Evolutionary conservation across 1,140 invertebrate genomes (phyloP), one percentile per base, ranked within the genome.

Genomic region (Drosophila melanica): DNA sequence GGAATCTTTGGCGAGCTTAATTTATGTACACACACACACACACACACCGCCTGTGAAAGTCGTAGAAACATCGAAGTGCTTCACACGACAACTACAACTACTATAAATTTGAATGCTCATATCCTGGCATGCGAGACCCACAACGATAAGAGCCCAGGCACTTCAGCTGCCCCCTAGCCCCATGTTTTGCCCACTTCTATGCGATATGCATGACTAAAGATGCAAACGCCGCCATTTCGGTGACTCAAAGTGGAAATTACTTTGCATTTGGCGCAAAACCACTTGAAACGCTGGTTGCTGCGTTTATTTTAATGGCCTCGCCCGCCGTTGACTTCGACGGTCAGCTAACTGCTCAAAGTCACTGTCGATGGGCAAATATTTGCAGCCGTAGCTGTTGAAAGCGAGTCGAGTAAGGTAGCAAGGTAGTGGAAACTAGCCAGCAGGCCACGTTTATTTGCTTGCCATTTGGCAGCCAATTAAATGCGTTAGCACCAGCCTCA

Each of bases 91-190:
- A 65, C 55, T 75, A 44, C 81, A 60, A 65, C 55, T 75, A 39
- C 81, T 67, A 89, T 89, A 89, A 87, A 87, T 87, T 87, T 79
- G 76, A 86, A 85, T 86, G 72, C 81, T 85, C 81, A 85, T 85
- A 85, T 86, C 81, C 81, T 80, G 81, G 62, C 54, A 62, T 68
- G 39, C 53, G 50, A 58, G 27, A 27, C 27, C 27, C 47, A 53
- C 42, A 47, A 33, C 77, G 77, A 80, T 75, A 79, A 66, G 58
- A 68, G 57, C 18, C 45, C 14, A 66, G 47, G 45, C 54, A 41
- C 20, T n/a, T 41, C n/a, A 41, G 5, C n/a, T 39, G 12, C 45
- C 18, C 3, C 10, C 33, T 1, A 5, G 1, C 35, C n/a, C 47
- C 12, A 7, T 7, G n/a, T 27, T 27, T 27, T 27, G 6, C 35